Percentiles rank a stretch among this genome's conserved stretches.
Evolutionary conservation across 2,113 vertebrate species (phyloP).

Genomic region (Zapus hudsonius): DNA sequence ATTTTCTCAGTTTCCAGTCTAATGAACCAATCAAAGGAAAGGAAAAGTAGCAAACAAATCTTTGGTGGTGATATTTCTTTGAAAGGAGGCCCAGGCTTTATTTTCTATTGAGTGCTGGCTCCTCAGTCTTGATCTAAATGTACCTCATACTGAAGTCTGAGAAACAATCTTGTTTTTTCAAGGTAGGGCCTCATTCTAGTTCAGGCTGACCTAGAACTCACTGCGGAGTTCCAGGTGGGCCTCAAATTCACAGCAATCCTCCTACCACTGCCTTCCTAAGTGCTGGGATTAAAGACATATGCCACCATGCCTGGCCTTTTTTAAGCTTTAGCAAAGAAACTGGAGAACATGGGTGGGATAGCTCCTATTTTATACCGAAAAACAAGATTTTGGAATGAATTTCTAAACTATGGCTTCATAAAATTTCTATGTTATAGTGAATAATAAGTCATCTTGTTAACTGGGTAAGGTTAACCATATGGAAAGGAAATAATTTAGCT

Average conservation of each 20-base stretch:
- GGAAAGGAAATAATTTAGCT: constrained; percentile 40
- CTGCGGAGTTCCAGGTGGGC: too few species aligned
- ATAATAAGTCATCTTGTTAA: not conserved
- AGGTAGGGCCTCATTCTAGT: too few species aligned
- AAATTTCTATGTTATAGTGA: constrained; percentile 28
- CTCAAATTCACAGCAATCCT: too few species aligned
- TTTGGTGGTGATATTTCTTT: not conserved
- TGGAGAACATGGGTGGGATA: not conserved
- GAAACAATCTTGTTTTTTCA: not conserved
- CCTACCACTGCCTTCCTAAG: too few species aligned
- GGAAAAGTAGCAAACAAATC: not conserved
- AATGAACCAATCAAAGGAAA: constrained; percentile 30
- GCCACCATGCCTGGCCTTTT: too few species aligned
- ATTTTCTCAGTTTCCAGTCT: constrained; percentile 10
- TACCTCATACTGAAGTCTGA: not conserved
- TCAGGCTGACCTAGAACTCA: too few species aligned
- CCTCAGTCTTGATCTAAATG: constrained; percentile 12
- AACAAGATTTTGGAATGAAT: constrained; percentile 46
- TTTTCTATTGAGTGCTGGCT: not conserved
- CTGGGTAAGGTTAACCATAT: not conserved
- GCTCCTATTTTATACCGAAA: not conserved
- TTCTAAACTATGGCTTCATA: constrained; percentile 27
- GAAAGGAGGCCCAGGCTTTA: not conserved
- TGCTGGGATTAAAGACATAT: too few species aligned
- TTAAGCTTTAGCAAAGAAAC: not conserved